Percentiles rank a stretch among this genome's conserved stretches.
These are phyloP conservation scores for Thymelicus sylvestris DNA, from an alignment of 2,888 invertebrate species.

Conservation along the genomic window DNA sequence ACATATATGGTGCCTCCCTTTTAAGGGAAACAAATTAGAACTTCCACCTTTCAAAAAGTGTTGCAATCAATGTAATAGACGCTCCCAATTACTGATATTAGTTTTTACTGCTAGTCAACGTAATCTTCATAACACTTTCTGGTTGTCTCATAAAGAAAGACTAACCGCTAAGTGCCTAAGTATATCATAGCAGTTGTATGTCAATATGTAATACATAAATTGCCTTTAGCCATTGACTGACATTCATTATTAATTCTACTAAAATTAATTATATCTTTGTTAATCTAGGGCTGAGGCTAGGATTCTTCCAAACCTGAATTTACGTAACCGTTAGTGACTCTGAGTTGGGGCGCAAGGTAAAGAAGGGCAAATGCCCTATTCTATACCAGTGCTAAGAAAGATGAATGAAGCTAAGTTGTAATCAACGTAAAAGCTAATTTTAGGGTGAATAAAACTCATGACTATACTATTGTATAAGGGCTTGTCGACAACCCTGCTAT, in stretches of 20 bases:
- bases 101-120: background rate
- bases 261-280: slow-evolving; percentile 57
- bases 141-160: background rate
- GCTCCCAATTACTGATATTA: background rate
- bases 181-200: slow-evolving; percentile 18
- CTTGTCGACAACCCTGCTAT: slow-evolving; percentile 20
- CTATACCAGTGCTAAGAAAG: no score
- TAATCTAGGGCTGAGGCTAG: slow-evolving; percentile 21
- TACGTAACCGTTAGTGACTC: no score
- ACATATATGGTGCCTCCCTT: no score
- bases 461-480: no score
- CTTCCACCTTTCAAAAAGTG: no score
- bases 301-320: background rate
- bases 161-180: no score
- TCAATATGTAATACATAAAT: slow-evolving; percentile 52
- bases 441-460: background rate
- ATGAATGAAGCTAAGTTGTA: no score
- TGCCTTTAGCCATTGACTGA: slow-evolving; percentile 60
- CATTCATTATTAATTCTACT: slow-evolving; percentile 59
- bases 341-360: background rate
- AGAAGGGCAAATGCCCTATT: background rate
- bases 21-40: no score
- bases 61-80: no score
- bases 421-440: background rate
- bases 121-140: background rate